Conservation (phyloP, 2,113 vertebrate species). For the Neomonachus schauinslandi region DNA sequence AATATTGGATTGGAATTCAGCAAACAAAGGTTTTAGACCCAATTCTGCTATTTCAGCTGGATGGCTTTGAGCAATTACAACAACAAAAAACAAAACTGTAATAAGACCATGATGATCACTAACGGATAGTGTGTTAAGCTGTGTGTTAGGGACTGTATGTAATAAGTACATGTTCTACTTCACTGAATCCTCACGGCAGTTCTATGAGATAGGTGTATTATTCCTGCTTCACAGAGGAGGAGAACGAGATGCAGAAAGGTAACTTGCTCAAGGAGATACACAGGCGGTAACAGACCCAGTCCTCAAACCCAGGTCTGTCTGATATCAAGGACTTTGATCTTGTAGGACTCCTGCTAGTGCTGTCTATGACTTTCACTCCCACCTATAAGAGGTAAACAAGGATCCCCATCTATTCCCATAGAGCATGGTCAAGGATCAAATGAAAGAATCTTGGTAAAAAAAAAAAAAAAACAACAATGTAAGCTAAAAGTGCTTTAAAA, state of each 20-base stretch:
- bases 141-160: neutral
- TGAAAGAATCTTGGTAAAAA: neutral
- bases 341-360: neutral
- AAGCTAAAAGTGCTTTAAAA: neutral
- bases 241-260: neutral
- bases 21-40: neutral
- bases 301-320: neutral
- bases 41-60: neutral
- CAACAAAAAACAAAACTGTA: neutral
- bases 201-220: neutral
- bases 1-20: neutral
- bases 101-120: neutral
- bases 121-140: neutral
- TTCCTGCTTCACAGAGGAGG: neutral
- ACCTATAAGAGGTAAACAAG: neutral
- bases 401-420: neutral
- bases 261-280: neutral
- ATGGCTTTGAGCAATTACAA: neutral
- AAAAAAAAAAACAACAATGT: neutral
- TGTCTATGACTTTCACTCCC: neutral
- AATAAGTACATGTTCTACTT: neutral
- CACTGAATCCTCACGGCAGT: neutral
- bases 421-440: neutral
- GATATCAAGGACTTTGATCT: neutral
- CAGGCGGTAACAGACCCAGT: neutral